Evolutionary conservation across 2,113 vertebrate species (phyloP).

Genomic region (Odocoileus hemionus): DNA sequence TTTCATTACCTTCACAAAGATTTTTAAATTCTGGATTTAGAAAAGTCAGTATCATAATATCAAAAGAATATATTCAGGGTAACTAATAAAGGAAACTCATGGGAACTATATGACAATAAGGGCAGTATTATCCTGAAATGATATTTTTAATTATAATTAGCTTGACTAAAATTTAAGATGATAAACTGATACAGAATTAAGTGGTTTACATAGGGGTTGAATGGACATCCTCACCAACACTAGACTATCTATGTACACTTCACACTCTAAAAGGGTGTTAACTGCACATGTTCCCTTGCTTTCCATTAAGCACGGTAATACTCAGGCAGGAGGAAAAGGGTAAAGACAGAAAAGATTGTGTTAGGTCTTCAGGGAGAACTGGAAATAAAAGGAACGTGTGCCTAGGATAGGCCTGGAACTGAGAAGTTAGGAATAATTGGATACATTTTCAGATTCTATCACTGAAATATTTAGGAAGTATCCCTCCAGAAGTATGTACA

Average conservation of each 20-base stretch:
- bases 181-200: conserved; percentile 36
- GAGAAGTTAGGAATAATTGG: not conserved
- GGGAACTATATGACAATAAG: conserved; percentile 10
- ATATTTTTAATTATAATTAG: conserved; percentile 13
- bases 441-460: not conserved
- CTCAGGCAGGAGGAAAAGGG: not conserved
- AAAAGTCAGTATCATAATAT: conserved; percentile 10
- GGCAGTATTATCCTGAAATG: not conserved
- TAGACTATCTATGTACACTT: not conserved
- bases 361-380: not conserved
- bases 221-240: not conserved
- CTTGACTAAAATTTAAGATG: conserved; percentile 26
- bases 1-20: conserved; percentile 37
- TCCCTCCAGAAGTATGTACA: not conserved
- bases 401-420: not conserved
- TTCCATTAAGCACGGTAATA: conserved; percentile 5
- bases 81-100: conserved; percentile 33
- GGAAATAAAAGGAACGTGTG: not conserved
- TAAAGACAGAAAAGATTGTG: not conserved
- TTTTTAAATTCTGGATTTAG: conserved; percentile 32
- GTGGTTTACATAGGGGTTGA: not conserved
- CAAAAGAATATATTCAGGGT: conserved; percentile 24
- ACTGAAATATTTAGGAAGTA: not conserved
- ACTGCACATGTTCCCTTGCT: not conserved
- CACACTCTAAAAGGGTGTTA: not conserved